Conservation (phyloP, 2,888 invertebrate genomes). For the Morpho helenor region DNA sequence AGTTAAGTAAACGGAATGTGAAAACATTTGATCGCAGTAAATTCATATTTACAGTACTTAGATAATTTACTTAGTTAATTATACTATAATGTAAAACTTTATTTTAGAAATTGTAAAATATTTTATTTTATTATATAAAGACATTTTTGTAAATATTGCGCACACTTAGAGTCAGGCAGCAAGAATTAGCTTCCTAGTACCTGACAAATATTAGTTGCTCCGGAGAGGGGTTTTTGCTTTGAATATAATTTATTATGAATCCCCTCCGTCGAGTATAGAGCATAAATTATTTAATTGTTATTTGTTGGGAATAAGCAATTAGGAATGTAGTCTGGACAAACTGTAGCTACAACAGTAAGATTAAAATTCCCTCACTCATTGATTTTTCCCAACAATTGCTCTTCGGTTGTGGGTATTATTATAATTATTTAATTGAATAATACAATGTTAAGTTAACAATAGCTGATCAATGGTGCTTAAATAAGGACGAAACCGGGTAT, state of each 20-base stretch:
- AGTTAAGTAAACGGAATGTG: slow-evolving; percentile 27
- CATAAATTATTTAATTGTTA: slow-evolving; percentile 39
- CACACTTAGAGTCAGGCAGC: slow-evolving; percentile 64
- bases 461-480: slow-evolving; percentile 69
- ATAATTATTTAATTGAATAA: slow-evolving; percentile 4
- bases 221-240: slow-evolving; percentile 42
- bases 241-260: slow-evolving; percentile 27
- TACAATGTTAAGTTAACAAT: slow-evolving; percentile 20
- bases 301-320: slow-evolving; percentile 63
- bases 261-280: slow-evolving; percentile 49
- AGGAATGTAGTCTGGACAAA: background rate
- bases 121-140: background rate
- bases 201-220: slow-evolving; percentile 66
- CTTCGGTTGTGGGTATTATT: slow-evolving; percentile 50
- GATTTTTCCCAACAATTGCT: slow-evolving; percentile 54
- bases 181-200: slow-evolving; percentile 73
- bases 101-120: background rate
- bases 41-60: background rate
- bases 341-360: background rate
- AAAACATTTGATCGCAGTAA: background rate
- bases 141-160: slow-evolving; percentile 18
- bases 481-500: slow-evolving; percentile 36
- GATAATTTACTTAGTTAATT: background rate
- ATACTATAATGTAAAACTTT: too few relatives aligned
- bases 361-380: slow-evolving; percentile 30